phyloP scores from a whole-genome alignment of 2,888 invertebrate genomes.

The Fragum fragum region DNA sequence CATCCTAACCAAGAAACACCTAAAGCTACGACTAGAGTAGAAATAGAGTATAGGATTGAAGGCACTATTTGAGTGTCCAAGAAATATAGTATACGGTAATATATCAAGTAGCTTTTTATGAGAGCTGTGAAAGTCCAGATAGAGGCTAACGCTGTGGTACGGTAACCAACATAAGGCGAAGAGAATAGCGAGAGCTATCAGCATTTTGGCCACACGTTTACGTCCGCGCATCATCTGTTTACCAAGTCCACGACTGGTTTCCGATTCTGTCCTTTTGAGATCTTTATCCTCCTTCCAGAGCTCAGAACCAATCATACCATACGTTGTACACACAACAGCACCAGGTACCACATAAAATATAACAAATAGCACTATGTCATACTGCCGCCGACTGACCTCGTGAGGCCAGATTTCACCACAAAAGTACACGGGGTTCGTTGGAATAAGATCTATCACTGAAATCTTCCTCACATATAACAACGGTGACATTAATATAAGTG shows the following conservation, averaged over 20 bases:
- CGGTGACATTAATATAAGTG: conserved; percentile 91
- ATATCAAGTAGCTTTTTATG: conserved; percentile 84
- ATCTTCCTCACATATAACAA: conserved; percentile 88
- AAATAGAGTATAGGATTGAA: conserved; percentile 93
- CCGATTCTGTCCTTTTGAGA: conserved; percentile 78
- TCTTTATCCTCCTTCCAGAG: conserved; percentile 78
- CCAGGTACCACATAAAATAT: conserved; percentile 93
- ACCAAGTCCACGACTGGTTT: conserved; percentile 72
- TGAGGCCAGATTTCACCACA: conserved; percentile 90
- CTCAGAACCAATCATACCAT: conserved; percentile 88
- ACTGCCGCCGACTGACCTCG: conserved; percentile 88
- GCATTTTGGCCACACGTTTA: conserved; percentile 92
- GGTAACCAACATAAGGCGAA: conserved; percentile 94
- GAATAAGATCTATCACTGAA: conserved; percentile 69
- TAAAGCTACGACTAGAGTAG: conserved; percentile 92
- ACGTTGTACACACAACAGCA: conserved; percentile 86
- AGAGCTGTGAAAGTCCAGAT: conserved; percentile 89
- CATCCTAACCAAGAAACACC: conserved; percentile 88
- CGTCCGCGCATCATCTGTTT: conserved; percentile 89
- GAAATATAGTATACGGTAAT: conserved; percentile 90
- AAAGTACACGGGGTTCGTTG: conserved; percentile 85
- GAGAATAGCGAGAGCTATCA: conserved; percentile 91
- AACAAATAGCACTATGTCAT: conserved; percentile 91
- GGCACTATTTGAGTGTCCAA: conserved; percentile 93
- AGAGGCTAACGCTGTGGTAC: conserved; percentile 91